Base-by-base conservation (phyloP, 2,888 invertebrate species). In the Pterostichus niger region DNA sequence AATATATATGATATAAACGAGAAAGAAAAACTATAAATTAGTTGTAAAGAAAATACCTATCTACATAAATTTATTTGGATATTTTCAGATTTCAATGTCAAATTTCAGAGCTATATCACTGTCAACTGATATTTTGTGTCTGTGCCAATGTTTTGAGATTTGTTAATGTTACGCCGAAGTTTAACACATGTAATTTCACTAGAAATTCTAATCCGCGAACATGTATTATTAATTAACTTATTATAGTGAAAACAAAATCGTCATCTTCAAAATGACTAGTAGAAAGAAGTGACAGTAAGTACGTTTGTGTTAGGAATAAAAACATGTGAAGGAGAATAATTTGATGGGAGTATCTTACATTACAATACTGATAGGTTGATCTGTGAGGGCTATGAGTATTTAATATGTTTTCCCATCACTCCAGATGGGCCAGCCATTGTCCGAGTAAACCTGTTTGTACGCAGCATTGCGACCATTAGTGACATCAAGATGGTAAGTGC, bases 401-500 rank as follows among this genome's bases (percentile, higher is more conserved):
- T 83, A 83, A 83, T 83, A 68, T 83, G 83, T 83, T 83, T 83
- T 83, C 83, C 88, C 89, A 87, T 88, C 88, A 86, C 88, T 89
- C 92, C 94, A 96, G 97, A 97, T 95, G 98, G 98, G 91, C 97
- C 98, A 90, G 97, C 98, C 91, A 94, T 97, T 93, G 98, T 98
- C 92, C 95, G 95, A 93, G 97, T 98, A 92, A 98, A 98, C 95
- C 95, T 98, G 93, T 97, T 97, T 95, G 97, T 98, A 92, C 94
- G 98, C 94, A 97, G 96, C 95, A 97, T 98, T 90, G 96, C 97
- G 91, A 98, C 98, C 90, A 98, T 98, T 93, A 98, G 98, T 95
- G 98, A 98, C 94, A 98, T 97, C 92, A 98, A 98, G 93, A 98
- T 98, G 98, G 98, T 98, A 96, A 97, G 97, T 96, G 90, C 88